Evolutionary conservation across 2,797 vertebrate genomes (phyloP), one percentile per base, ranked within the genome.

Genomic region (Onychomys arenicola): DNA sequence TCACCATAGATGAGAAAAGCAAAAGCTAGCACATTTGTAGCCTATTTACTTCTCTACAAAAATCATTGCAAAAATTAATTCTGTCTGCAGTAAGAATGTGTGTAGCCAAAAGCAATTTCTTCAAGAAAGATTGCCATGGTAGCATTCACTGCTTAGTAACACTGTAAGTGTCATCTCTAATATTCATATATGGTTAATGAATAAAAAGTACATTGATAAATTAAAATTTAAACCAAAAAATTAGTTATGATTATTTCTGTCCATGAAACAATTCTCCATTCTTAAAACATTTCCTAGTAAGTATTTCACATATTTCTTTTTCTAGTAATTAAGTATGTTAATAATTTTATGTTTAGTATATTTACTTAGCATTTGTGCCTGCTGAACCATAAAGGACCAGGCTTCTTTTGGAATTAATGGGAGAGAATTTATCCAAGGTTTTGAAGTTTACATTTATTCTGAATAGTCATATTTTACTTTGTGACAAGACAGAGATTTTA

Each of bases 51-150:
- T 78, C 37, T 52, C n/a, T 78, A 16, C 78, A 88, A 84, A 91
- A 91, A 23, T 93, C 6, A 29, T 67, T 91, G n/a, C 27, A 86
- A 21, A 73, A 93, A 46, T 94, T 57, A 95, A 77, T 37, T 91
- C 29, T 90, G 13, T 96, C n/a, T 85, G 25, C 46, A 59, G 14
- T 92, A 75, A 46, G 8, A 5, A 71, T 85, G 1, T 40, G n/a
- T 71, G 29, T 61, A 90, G 17, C 2, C 37, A 46, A 78, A 59
- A 73, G 2, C 37, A 73, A 63, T 46, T 69, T 12, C 25, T 78
- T 63, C 32, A 86, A 84, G 32, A 67, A 67, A 5, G 0, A 85
- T 29, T 2, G n/a, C 83, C 11, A 76, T 13, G 29, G 37, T 94
- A 43, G 9, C 67, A 1, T 75, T 76, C 40, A 5, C 83, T 29